phyloP scores from a whole-genome alignment of 2,797 vertebrate species.

The Delichon dasypus region DNA sequence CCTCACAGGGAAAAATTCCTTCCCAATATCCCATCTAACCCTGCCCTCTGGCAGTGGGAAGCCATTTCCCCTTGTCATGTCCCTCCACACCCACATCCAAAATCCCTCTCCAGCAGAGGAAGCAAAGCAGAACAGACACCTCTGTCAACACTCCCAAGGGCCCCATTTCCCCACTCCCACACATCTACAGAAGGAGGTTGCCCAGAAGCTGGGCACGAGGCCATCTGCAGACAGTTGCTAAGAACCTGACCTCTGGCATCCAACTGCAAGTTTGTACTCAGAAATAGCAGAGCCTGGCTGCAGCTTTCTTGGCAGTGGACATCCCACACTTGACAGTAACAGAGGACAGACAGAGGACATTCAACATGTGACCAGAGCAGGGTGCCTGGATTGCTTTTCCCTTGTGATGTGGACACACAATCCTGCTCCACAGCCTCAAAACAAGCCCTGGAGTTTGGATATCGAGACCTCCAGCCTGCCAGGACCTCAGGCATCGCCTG shows the following conservation, averaged over 20 bases:
- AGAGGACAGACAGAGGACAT: not conserved
- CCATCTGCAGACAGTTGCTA: not conserved
- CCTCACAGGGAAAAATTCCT: not conserved
- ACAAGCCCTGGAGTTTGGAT: too few species aligned
- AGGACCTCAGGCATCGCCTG: too few species aligned
- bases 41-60: not conserved
- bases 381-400: too few species aligned
- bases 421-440: too few species aligned
- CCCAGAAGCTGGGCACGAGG: not conserved
- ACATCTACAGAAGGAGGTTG: too few species aligned
- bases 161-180: too few species aligned
- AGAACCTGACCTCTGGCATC: not conserved
- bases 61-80: not conserved
- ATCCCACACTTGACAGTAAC: accelerated
- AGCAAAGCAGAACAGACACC: too few species aligned
- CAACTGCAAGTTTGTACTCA: not conserved
- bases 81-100: too few species aligned
- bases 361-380: accelerated
- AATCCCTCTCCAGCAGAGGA: too few species aligned
- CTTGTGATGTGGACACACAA: too few species aligned
- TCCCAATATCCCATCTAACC: accelerated
- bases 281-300: not conserved
- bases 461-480: too few species aligned
- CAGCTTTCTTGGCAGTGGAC: not conserved
- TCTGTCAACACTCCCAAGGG: too few species aligned